Base-by-base conservation (phyloP, 1,140 invertebrate species). In the Ruditapes philippinarum region DNA sequence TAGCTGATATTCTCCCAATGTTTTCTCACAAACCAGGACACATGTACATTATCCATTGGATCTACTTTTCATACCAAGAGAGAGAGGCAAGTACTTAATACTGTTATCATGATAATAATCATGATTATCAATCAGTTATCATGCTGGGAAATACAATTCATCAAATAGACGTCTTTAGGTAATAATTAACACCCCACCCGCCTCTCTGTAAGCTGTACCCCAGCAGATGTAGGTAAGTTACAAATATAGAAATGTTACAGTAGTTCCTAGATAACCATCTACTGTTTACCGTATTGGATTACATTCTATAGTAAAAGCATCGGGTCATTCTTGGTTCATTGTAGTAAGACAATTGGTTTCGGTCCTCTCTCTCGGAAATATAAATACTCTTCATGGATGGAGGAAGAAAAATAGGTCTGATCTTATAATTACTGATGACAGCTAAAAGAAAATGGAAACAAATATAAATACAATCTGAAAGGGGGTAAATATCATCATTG, bases 221-320 rank as follows among this genome's bases (percentile, higher is more conserved):
- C n/a, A n/a, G n/a, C n/a, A n/a, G n/a, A n/a, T n/a, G n/a, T n/a
- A n/a, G 68, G 80, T 83, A 83, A 40, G n/a, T 84, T 84, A 84
- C 81, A 84, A 68, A 84, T 84, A 84, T 84, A 84, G 81, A 70
- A 84, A 84, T 84, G 45, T 33, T 84, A 84, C 81, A 62, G 73
- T 31, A 28, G 22, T n/a, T 42, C 5, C 17, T 0, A 65, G 79
- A 65, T 62, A n/a, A 65, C 57, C 14, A 84, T 73, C 81, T 70
- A 17, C 42, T 38, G 36, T 49, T 54, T 49, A 51, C 74, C 25
- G 65, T 68, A 73, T 84, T 84, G 65, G 65, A 51, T 84, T 84
- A 84, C 81, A 70, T 3, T 60, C 40, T 84, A 68, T 84, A 84
- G 81, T 84, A 84, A 49, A 51, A 54, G 14, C 40, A 45, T 3